These are phyloP conservation scores for Nyctalus aviator DNA, from an alignment of 2,797 vertebrate genomes.

Conservation along the genomic window DNA sequence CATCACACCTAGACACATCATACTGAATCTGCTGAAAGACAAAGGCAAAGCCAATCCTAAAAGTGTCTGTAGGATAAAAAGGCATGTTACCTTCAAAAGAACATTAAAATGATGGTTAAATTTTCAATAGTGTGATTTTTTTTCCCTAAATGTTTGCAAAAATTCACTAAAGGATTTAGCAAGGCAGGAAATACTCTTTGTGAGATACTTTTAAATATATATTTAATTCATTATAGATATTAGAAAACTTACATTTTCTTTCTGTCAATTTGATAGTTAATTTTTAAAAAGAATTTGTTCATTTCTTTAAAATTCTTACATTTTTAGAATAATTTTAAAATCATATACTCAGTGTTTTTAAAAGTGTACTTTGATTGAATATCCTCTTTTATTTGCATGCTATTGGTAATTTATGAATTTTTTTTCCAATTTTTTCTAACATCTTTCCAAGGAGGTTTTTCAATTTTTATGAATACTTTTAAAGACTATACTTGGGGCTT, in stretches of 20 bases:
- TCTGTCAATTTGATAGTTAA: background rate
- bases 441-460: background rate
- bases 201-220: constrained; percentile 25
- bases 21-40: constrained; percentile 25
- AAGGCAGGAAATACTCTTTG: constrained; percentile 23
- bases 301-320: constrained; percentile 50
- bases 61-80: constrained; percentile 42
- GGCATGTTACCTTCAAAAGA: constrained; percentile 47
- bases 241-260: constrained; percentile 21
- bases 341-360: background rate
- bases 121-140: constrained; percentile 38
- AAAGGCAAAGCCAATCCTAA: constrained; percentile 40
- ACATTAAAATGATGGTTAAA: constrained; percentile 19
- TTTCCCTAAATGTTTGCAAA: constrained; percentile 7
- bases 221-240: background rate
- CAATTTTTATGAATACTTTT: constrained; percentile 14
- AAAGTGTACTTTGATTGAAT: background rate
- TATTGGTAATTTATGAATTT: background rate
- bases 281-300: background rate
- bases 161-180: background rate
- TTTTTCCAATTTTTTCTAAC: background rate
- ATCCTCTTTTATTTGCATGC: background rate
- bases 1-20: constrained; percentile 27
- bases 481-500: background rate
- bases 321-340: constrained; percentile 22